Evolutionary conservation across 1,140 invertebrate genomes (phyloP), one percentile per base, ranked within the genome.

Genomic region (Platyura marginata): DNA sequence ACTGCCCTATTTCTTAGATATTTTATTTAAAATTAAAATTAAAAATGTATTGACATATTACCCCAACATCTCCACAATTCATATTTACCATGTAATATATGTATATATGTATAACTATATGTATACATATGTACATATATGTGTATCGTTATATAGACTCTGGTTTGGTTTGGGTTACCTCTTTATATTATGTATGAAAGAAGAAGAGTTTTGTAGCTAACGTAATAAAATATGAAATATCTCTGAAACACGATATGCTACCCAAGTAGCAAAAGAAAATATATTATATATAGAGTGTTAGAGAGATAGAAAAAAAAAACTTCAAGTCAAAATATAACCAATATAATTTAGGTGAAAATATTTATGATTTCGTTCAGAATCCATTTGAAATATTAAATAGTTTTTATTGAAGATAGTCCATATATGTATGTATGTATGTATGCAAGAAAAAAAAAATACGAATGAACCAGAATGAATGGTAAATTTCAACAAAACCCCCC

Each of bases 201-300:
- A 13, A 29, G 13, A 29, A 29, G 25, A 29, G 25, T 29, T 29
- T 29, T 29, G 25, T 13, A 29, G 25, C 25, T 13, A 29, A 29
- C 25, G 25, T 29, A 29, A 36, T 18, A 18, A 36, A 36, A 36
- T n/a, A 36, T 36, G 34, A 36, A 36, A 36, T 36, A 36, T 36
- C 10, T n/a, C 34, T 36, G 16, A 18, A 36, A 36, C 34, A 36
- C 15, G 34, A 36, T 36, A 36, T 36, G 34, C 34, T 36, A 36
- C 34, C 15, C 16, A 36, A 18, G 34, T 29, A 29, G 25, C 25
- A 29, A 29, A 29, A 13, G 6, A 29, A 13, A 29, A 29, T 6
- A 8, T 8, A 13, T 8, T 8, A 29, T 8, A 13, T 29, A 13
- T 29, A 29, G 25, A 29, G 6, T 8, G 25, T 8, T 8, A 29